Percentiles rank a stretch among this genome's conserved stretches.
Evolutionary conservation across 2,888 invertebrate genomes (phyloP).

Genomic region (Scaptodrosophila latifasciaeformis): DNA sequence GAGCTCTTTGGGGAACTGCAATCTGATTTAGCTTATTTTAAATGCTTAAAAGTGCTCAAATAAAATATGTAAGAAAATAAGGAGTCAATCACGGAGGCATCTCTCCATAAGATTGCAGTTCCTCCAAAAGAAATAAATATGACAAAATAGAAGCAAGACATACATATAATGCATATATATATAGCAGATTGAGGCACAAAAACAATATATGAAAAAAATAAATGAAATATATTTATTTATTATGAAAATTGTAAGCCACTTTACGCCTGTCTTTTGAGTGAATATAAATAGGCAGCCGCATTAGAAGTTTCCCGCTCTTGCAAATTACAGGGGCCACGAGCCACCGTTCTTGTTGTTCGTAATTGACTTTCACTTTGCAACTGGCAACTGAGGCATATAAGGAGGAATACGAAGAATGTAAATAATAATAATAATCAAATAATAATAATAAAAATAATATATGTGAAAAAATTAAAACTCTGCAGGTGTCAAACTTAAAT

Average conservation of each 20-base stretch:
- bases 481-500: slow-evolving; percentile 11
- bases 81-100: too few relatives aligned
- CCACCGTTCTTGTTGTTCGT: too few relatives aligned
- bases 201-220: slow-evolving; percentile 21
- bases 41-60: too few relatives aligned
- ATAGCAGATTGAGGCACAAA: slow-evolving; percentile 8
- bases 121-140: slow-evolving; percentile 16
- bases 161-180: not conserved
- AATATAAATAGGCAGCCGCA: slow-evolving; percentile 33
- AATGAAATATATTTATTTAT: not conserved
- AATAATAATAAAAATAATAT: slow-evolving; percentile 26
- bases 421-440: slow-evolving; percentile 34
- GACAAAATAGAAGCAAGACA: slow-evolving; percentile 29
- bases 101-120: too few relatives aligned
- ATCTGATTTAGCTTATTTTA: too few relatives aligned
- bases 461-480: slow-evolving; percentile 21
- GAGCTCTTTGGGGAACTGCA: too few relatives aligned
- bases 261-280: slow-evolving; percentile 63
- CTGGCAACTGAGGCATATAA: slow-evolving; percentile 25
- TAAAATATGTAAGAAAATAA: too few relatives aligned
- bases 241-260: slow-evolving; percentile 37
- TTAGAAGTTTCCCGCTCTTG: slow-evolving; percentile 41
- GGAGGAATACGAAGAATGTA: slow-evolving; percentile 10
- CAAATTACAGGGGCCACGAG: slow-evolving; percentile 39
- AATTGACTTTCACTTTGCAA: slow-evolving; percentile 38